These are phyloP conservation scores for Pollachius pollachius DNA, from an alignment of 2,113 vertebrate genomes.

Conservation along the genomic window DNA sequence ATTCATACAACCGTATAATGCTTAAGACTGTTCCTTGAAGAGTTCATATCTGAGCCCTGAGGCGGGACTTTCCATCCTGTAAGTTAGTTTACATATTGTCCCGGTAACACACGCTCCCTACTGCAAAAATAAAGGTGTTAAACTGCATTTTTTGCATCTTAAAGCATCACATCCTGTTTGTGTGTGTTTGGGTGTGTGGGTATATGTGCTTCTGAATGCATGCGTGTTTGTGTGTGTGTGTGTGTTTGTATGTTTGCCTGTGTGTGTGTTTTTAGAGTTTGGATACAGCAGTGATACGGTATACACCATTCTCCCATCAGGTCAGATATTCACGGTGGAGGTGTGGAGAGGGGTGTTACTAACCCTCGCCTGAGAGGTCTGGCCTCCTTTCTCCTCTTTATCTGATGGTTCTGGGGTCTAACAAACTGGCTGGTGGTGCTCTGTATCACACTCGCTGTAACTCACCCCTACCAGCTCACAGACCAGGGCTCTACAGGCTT, in stretches of 20 bases:
- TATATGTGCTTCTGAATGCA: background rate
- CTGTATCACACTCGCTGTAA: background rate
- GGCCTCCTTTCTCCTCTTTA: slow-evolving; percentile 15
- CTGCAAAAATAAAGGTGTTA: background rate
- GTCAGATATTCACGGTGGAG: slow-evolving; percentile 57
- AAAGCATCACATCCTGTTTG: background rate
- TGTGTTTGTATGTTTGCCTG: slow-evolving; percentile 5
- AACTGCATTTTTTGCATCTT: background rate
- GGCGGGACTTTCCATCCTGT: no score
- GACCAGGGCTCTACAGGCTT: no score
- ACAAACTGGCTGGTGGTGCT: slow-evolving; percentile 3
- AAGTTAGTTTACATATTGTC: no score
- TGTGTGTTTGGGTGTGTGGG: slow-evolving; percentile 23
- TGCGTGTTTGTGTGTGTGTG: background rate
- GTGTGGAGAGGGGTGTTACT: slow-evolving; percentile 38
- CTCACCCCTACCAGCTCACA: no score
- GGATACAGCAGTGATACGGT: slow-evolving; percentile 63
- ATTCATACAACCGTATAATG: no score
- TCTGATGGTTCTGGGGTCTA: slow-evolving; percentile 14
- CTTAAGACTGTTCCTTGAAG: no score
- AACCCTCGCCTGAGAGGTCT: slow-evolving; percentile 36
- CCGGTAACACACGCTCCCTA: no score
- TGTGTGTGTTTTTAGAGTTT: slow-evolving; percentile 57
- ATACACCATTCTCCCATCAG: slow-evolving; percentile 57
- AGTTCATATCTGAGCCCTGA: no score